These are phyloP conservation scores for Teleiodes luculella DNA, from an alignment of 2,888 invertebrate species.

Conservation along the genomic window DNA sequence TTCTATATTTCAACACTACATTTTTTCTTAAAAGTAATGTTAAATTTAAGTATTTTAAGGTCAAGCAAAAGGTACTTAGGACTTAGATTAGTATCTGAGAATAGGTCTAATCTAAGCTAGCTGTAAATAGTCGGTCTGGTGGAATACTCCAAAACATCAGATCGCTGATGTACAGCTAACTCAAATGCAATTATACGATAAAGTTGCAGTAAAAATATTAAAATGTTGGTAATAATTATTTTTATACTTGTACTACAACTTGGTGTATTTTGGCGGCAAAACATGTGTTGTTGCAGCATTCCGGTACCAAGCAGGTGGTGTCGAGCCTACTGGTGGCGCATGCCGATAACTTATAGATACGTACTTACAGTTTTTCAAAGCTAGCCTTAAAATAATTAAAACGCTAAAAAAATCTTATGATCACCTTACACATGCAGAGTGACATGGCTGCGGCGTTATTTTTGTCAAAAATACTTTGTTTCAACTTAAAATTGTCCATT, in stretches of 20 bases:
- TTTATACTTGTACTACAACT: constrained; percentile 4
- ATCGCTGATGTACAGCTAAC: too few relatives aligned
- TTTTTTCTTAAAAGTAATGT: constrained; percentile 51
- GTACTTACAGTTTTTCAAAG: not conserved
- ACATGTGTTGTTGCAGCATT: constrained; percentile 37
- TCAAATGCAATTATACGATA: not conserved
- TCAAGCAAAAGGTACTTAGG: constrained; percentile 54
- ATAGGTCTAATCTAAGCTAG: constrained; percentile 34
- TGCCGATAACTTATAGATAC: constrained; percentile 27
- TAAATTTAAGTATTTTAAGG: constrained; percentile 41
- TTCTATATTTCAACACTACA: constrained; percentile 59
- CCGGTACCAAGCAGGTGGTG: constrained; percentile 39
- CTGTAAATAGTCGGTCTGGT: constrained; percentile 32
- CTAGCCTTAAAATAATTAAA: constrained; percentile 6
- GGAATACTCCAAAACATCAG: too few relatives aligned
- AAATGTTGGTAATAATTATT: too few relatives aligned
- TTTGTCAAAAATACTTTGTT: constrained; percentile 21
- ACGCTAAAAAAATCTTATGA: not conserved
- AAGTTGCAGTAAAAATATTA: not conserved
- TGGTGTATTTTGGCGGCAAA: constrained; percentile 6
- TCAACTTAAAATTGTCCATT: too few relatives aligned
- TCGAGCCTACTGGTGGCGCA: constrained; percentile 46
- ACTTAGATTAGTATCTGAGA: constrained; percentile 33
- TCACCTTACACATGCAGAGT: constrained; percentile 10
- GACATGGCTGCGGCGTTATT: constrained; percentile 21